phyloP scores from a whole-genome alignment of 2,888 invertebrate genomes.

The Pyrrhia umbra region DNA sequence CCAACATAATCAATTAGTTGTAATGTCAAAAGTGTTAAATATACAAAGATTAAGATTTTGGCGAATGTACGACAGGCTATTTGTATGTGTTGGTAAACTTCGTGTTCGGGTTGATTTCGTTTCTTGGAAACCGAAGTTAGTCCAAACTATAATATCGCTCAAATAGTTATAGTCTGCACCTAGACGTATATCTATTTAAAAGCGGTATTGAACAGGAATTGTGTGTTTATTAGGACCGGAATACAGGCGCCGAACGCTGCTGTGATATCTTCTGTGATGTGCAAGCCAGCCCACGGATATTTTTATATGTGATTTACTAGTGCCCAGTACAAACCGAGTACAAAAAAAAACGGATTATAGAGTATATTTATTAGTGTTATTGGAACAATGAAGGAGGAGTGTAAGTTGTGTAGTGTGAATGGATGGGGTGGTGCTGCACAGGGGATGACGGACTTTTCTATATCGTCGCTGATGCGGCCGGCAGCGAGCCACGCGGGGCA shows the following conservation, averaged over 20 bases:
- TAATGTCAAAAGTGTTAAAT: constrained; percentile 63
- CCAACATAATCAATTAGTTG: constrained; percentile 64
- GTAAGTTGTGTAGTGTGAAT: constrained; percentile 87
- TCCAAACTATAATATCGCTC: constrained; percentile 50
- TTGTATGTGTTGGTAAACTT: constrained; percentile 72
- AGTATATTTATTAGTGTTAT: constrained; percentile 75
- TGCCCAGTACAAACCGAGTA: constrained; percentile 90
- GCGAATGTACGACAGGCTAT: constrained; percentile 68
- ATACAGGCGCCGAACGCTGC: constrained; percentile 83
- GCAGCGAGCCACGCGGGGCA: constrained; percentile 78
- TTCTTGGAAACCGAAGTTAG: constrained; percentile 63
- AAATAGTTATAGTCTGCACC: constrained; percentile 47
- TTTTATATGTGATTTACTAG: constrained; percentile 90
- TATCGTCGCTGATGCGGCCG: constrained; percentile 87
- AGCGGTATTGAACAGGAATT: constrained; percentile 45
- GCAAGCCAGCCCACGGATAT: constrained; percentile 86
- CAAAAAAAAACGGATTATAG: constrained; percentile 88
- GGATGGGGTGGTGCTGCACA: constrained; percentile 82
- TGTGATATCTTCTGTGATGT: constrained; percentile 90
- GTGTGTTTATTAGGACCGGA: constrained; percentile 64
- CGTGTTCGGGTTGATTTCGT: constrained; percentile 66
- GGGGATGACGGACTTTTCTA: constrained; percentile 86
- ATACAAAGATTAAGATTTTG: constrained; percentile 59
- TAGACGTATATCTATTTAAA: constrained; percentile 47
- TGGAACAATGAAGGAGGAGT: constrained; percentile 88